Evolutionary conservation across 2,113 vertebrate species (phyloP).

Genomic region (Litocranius walleri): DNA sequence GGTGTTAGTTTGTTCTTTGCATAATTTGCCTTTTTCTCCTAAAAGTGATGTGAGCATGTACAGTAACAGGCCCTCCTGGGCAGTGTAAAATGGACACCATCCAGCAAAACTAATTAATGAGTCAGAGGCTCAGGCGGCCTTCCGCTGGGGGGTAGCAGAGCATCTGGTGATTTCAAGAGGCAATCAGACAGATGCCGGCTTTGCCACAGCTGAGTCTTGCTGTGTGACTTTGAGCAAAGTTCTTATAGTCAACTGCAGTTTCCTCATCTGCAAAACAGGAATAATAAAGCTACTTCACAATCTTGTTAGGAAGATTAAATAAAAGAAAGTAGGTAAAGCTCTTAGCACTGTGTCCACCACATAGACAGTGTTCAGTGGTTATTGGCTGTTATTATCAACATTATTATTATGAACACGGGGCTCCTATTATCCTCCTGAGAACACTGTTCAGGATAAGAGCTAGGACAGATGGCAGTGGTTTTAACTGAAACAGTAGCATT

Average conservation of each 20-base stretch:
- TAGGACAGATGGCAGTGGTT: neutral
- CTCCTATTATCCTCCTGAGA: neutral
- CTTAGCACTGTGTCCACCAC: neutral
- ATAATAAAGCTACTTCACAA: neutral
- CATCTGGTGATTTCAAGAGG: neutral
- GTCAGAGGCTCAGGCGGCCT: neutral
- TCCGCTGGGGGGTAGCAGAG: neutral
- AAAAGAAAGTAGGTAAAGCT: neutral
- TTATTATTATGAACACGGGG: neutral
- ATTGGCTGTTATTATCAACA: neutral
- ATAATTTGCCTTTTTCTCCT: constrained; percentile 34
- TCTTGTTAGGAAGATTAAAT: neutral
- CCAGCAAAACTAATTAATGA: neutral
- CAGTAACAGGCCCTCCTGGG: neutral
- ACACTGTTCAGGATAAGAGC: neutral
- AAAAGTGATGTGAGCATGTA: neutral
- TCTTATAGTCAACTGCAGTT: neutral
- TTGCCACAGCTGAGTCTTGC: neutral
- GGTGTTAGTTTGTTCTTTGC: neutral
- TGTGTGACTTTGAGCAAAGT: neutral
- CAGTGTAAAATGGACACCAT: neutral
- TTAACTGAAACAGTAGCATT: neutral
- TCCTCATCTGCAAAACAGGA: constrained; percentile 9
- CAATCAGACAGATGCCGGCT: neutral
- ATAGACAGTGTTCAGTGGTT: neutral